Base-by-base conservation (phyloP, 2,797 vertebrate species). In the Craterocephalus amniculus region DNA sequence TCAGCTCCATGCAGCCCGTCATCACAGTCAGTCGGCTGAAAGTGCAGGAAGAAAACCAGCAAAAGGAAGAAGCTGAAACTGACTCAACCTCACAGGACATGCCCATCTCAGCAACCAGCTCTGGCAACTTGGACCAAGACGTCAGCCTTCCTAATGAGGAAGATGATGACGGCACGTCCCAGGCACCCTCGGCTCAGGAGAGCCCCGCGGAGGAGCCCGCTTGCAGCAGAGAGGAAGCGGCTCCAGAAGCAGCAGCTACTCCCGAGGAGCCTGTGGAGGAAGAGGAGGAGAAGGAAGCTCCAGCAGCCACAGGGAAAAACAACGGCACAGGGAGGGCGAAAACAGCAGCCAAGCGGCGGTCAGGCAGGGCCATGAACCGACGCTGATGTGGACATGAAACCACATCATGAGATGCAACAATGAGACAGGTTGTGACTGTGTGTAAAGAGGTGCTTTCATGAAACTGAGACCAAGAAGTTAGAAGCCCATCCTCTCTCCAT, bases 361-460 rank as follows among this genome's bases (percentile, higher is more conserved):
- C 88, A 40, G 83, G 87, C 52, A 91, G 93, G 70, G 80, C 83
- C 13, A 48, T 80, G 7, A 90, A 82, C 83, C 91, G 88, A 78
- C 91, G 88, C 70, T 95, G 89, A 26, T 26, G 58, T 55, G 34
- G 67, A 67, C 78, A 49, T 59, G 67, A 72, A 62, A 60, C 27
- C 66, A 74, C 49, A 59, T 26, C 65, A 71, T 38, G 29, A 68
- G 48, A 55, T 12, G 3, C 65, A 54, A 56, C 58, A 45, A 26
- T 7, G 52, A 51, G 51, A 72, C 52, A 31, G 51, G 61, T 75
- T 64, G 51, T 71, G 61, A 75, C 35, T 6, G 29, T 65, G 45
- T 66, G 24, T 59, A 32, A 76, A 34, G 60, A 69, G 78, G 79
- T 72, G 72, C 70, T 86, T 79, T 78, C 60, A 67, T 79, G 56